Evolutionary conservation across 1,140 invertebrate species (phyloP), one percentile per base, ranked within the genome.

Genomic region (Scylla paramamosain): DNA sequence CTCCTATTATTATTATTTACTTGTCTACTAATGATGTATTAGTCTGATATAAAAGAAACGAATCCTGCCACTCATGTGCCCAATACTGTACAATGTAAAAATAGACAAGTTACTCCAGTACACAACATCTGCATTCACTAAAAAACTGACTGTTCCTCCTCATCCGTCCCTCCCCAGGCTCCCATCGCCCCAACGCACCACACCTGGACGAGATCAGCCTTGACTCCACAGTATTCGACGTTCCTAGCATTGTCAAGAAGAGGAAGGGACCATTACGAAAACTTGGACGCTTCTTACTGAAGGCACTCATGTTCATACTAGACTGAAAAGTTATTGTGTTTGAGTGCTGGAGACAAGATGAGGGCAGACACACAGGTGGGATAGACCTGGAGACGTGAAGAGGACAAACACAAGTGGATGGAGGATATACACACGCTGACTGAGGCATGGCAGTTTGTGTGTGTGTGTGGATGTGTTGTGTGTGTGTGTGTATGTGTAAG

Each of bases 231-330:
- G 67, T 96, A 8, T 95, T 94, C 28, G 95, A 94, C 39, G 94
- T 93, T 4, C 95, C 96, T 7, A 95, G 88, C 92, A 87, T 95
- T 32, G 83, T 89, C 46, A 96, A 96, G 92, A 96, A 95, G 48
- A 94, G 96, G 29, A 95, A 95, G 48, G 95, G 96, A 16, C 96
- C 96, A 28, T 94, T 96, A 25, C 94, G 95, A n/a, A 96, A 96
- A 77, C 82, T 96, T 28, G 96, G 96, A 32, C 88, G 94, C 28
- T 96, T 96, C 86, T 94, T 96, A 32, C 95, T 96, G 12, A 96
- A 96, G 86, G 96, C 96, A 14, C 89, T 96, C 3, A 95, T 96
- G 95, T 96, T 96, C 52, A 96, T 96, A 16, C 45, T 96, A 28
- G 96, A 96, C 67, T 96, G 93, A 95, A 92, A 82, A 32, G 39